Evolutionary conservation across 37 sponge, comb jelly and placozoan species (phyloP).

Genomic region (Agelas oroides): DNA sequence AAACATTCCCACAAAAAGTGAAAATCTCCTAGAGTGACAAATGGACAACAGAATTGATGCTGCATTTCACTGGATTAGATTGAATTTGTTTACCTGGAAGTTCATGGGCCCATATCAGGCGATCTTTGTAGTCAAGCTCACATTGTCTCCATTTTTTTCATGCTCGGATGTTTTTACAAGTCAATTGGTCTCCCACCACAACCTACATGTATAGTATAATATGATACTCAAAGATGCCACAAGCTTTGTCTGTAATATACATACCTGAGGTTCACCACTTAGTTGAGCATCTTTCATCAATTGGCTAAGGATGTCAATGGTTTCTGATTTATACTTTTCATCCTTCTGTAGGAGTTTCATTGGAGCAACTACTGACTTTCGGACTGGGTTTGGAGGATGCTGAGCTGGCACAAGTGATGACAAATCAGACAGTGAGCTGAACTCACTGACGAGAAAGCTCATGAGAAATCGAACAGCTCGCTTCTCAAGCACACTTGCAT

Average conservation of each 20-base stretch:
- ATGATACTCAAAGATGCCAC: too few relatives aligned
- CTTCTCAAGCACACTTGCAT: not conserved
- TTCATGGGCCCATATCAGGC: constrained; percentile 30
- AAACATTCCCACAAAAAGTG: constrained; percentile 31
- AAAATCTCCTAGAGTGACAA: not conserved
- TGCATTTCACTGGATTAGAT: too few relatives aligned
- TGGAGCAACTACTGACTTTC: not conserved
- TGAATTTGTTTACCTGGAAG: constrained; percentile 15
- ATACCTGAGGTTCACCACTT: not conserved
- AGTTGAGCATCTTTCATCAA: not conserved
- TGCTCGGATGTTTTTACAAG: not conserved
- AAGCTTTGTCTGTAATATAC: too few relatives aligned
- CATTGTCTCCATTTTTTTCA: not conserved
- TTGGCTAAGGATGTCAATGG: not conserved
- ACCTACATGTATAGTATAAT: not conserved
- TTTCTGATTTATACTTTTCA: not conserved
- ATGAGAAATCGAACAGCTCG: not conserved
- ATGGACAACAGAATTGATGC: too few relatives aligned
- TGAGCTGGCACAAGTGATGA: not conserved
- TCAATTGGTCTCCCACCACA: constrained; percentile 39
- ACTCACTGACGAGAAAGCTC: not conserved
- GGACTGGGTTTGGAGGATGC: not conserved
- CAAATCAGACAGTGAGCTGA: not conserved
- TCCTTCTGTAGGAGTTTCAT: not conserved
- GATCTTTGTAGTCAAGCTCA: not conserved